Base-by-base conservation (phyloP, 2,888 invertebrate genomes). In the Branchellion lobata region DNA sequence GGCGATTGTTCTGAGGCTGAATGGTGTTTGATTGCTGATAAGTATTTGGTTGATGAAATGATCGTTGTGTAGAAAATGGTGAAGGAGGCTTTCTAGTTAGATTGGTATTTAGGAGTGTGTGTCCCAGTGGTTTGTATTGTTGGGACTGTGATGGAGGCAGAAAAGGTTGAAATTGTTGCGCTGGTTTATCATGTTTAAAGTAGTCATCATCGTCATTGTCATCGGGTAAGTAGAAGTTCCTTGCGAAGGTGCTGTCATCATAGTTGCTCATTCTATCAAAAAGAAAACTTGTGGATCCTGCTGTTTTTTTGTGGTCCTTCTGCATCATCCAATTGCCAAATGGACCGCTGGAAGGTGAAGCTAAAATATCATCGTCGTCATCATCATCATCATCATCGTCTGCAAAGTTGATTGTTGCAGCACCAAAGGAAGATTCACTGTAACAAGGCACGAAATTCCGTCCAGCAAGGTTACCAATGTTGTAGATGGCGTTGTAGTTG, bases 301-400 rank as follows among this genome's bases (percentile, higher is more conserved):
- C 24, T n/a, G 5, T n/a, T 5, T n/a, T 57, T 14, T n/a, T 40
- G 40, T 14, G 5, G 40, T 14, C 14, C 14, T 40, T 14, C 14
- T 40, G 40, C 5, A 40, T 40, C 40, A 40, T n/a, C n/a, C 5
- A 24, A n/a, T 57, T 57, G n/a, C 24, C 21, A 24, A 18, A 24
- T 24, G 61, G 21, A 57, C 3, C 61, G 24, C 61, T 57, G 21
- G 61, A 57, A 57, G 61, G n/a, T 18, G 3, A 5, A n/a, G 5
- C 5, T 5, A 57, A 57, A 18, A 3, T n/a, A 57, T 57, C 24
- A 24, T 57, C 8, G 3, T 24, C 61, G 21, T 57, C 24, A 24
- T 57, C 61, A 24, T 57, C 61, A 5, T 57, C 61, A 57, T 57
- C 61, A 5, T 57, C 61, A n/a, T 57, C 61, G 21, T 57, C 61